A percentile compares a stretch with the other conserved stretches of the same genome.
Conservation (phyloP, 2,888 invertebrate genomes). For the Oligia strigilis region DNA sequence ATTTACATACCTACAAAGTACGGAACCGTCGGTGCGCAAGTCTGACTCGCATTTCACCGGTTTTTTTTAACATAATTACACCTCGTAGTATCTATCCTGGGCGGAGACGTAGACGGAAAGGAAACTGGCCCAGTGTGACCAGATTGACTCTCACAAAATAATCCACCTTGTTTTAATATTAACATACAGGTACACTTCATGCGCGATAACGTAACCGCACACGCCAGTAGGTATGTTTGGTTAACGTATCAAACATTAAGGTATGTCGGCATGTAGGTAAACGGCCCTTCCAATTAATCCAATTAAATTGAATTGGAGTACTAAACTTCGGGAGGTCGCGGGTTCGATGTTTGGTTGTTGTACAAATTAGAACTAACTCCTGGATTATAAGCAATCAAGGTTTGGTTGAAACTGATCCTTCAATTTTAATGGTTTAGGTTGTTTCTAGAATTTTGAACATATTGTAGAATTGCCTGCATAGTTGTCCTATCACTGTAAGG, state of each 20-base stretch:
- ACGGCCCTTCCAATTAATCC: slow-evolving; percentile 57
- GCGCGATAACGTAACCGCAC: neutral
- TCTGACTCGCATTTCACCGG: too few relatives aligned
- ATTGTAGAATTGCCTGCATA: neutral
- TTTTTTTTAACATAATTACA: too few relatives aligned
- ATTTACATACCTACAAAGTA: too few relatives aligned
- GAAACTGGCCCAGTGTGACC: too few relatives aligned
- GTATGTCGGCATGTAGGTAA: slow-evolving; percentile 11
- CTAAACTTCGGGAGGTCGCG: slow-evolving; percentile 31
- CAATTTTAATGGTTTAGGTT: slow-evolving; percentile 40
- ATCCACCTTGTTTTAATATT: neutral
- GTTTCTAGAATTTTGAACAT: slow-evolving; percentile 23
- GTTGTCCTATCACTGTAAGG: neutral
- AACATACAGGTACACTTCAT: neutral
- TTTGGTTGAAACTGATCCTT: slow-evolving; percentile 49
- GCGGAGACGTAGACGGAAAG: too few relatives aligned
- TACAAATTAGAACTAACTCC: slow-evolving; percentile 51
- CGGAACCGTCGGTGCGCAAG: too few relatives aligned
- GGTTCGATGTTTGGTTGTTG: slow-evolving; percentile 46
- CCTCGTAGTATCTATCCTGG: too few relatives aligned
- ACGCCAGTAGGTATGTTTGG: slow-evolving; percentile 28
- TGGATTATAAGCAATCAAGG: slow-evolving; percentile 56
- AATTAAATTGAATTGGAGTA: slow-evolving; percentile 58
- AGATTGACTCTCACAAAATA: neutral
- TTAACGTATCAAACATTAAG: slow-evolving; percentile 27